Evolutionary conservation across 2,888 invertebrate species (phyloP).

Genomic region (Cataglyphis albicans): DNA sequence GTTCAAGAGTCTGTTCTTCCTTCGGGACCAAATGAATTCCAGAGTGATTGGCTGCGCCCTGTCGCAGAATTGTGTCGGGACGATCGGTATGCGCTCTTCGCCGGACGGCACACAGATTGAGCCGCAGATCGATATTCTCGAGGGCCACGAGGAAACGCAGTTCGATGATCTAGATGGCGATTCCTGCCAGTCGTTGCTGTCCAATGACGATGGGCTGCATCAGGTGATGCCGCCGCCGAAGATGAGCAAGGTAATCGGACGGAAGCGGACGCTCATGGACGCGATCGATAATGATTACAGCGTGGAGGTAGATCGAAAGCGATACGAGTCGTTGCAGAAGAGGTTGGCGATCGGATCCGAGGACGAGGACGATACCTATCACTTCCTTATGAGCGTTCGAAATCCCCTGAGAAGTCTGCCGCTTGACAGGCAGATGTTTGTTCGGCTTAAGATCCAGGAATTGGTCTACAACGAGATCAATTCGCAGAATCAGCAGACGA

Average conservation of each 20-base stretch:
- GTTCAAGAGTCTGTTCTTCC: slow-evolving; percentile 79
- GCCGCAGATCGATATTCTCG: slow-evolving; percentile 80
- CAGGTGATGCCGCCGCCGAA: slow-evolving; percentile 75
- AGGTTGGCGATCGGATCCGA: slow-evolving; percentile 70
- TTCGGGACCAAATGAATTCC: slow-evolving; percentile 81
- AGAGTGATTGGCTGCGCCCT: slow-evolving; percentile 76
- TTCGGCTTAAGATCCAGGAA: slow-evolving; percentile 79
- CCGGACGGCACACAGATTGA: slow-evolving; percentile 79
- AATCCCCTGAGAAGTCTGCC: slow-evolving; percentile 78
- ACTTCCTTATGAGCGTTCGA: slow-evolving; percentile 79
- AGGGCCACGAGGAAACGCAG: slow-evolving; percentile 79
- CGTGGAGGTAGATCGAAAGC: slow-evolving; percentile 73
- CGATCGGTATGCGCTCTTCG: slow-evolving; percentile 67
- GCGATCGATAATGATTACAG: slow-evolving; percentile 74
- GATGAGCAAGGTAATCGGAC: slow-evolving; percentile 68
- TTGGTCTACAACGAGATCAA: slow-evolving; percentile 79
- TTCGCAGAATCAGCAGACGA: slow-evolving; percentile 69
- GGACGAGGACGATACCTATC: slow-evolving; percentile 79
- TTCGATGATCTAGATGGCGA: slow-evolving; percentile 79
- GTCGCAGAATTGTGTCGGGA: slow-evolving; percentile 73
- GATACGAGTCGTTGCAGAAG: slow-evolving; percentile 73
- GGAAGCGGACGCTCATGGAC: slow-evolving; percentile 76
- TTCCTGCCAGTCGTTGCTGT: slow-evolving; percentile 77
- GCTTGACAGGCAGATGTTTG: slow-evolving; percentile 79
- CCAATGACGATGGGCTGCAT: slow-evolving; percentile 76